A percentile compares a stretch with the other conserved stretches of the same genome.
phyloP scores from a whole-genome alignment of 2,113 vertebrate genomes.

The Neopipo cinnamomea region DNA sequence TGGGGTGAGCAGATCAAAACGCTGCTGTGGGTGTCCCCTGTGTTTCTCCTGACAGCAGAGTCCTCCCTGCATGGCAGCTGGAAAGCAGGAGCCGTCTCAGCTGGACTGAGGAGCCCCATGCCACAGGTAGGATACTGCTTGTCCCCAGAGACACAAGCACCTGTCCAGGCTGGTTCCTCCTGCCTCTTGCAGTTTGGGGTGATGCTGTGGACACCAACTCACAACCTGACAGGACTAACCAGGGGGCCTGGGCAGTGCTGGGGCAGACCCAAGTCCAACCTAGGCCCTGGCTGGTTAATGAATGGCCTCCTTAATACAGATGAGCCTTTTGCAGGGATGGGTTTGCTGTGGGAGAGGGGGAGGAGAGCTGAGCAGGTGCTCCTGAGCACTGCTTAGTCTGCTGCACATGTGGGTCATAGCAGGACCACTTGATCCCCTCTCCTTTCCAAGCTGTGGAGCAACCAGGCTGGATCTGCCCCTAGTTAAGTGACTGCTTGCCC shows the following conservation, averaged over 20 bases:
- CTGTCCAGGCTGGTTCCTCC: accelerated
- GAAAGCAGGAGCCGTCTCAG: background rate
- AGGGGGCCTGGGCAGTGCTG: background rate
- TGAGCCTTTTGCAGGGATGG: background rate
- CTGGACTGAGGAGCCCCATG: background rate
- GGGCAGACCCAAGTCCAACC: background rate
- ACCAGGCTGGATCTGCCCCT: background rate
- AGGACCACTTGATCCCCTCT: background rate
- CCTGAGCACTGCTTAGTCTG: accelerated
- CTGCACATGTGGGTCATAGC: background rate
- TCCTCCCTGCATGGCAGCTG: accelerated
- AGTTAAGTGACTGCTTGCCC: background rate
- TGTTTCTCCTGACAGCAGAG: background rate
- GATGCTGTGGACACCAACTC: background rate
- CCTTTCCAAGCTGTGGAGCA: background rate
- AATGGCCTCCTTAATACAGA: accelerated
- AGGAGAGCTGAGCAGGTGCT: background rate
- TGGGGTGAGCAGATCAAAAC: background rate
- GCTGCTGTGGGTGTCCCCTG: background rate
- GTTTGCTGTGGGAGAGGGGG: background rate
- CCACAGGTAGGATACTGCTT: background rate
- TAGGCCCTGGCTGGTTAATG: background rate
- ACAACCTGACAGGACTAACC: background rate
- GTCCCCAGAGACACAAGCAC: accelerated
- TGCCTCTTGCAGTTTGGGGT: background rate